Conservation (phyloP, 1,140 invertebrate genomes). For the Carposina sasakii region DNA sequence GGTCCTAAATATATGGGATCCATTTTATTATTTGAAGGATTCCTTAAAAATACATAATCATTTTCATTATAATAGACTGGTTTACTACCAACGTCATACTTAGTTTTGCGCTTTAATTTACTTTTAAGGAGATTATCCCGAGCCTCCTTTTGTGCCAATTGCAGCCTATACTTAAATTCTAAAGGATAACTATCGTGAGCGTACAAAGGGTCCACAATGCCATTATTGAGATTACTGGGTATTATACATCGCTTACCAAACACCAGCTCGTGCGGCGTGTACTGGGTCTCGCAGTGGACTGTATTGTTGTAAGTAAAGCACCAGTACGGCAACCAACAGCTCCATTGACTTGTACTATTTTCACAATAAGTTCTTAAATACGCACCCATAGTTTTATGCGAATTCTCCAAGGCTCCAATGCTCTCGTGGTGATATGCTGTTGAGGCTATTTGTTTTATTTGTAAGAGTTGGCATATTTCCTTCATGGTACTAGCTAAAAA, state of each 20-base stretch:
- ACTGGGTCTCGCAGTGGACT: not conserved
- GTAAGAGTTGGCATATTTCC: not conserved
- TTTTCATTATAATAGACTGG: not conserved
- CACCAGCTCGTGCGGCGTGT: not conserved
- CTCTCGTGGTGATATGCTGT: not conserved
- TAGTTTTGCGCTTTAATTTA: not conserved
- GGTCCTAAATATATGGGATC: slow-evolving; percentile 6
- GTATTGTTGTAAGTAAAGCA: too few species aligned
- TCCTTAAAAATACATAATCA: not conserved
- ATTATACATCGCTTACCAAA: not conserved
- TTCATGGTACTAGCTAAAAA: not conserved
- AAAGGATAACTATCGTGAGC: not conserved
- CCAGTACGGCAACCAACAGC: not conserved
- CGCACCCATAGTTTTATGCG: not conserved
- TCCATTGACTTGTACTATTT: not conserved
- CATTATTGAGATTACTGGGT: too few species aligned
- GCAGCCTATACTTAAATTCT: not conserved
- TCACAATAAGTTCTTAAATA: not conserved
- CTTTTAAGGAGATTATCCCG: not conserved
- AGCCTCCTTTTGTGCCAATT: not conserved
- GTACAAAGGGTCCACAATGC: not conserved
- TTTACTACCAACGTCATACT: not conserved
- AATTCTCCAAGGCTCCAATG: not conserved
- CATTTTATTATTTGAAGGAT: not conserved
- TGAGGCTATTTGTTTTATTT: not conserved